Evolutionary conservation across 2,113 vertebrate species (phyloP).

Genomic region (Hydrochoerus hydrochaeris): DNA sequence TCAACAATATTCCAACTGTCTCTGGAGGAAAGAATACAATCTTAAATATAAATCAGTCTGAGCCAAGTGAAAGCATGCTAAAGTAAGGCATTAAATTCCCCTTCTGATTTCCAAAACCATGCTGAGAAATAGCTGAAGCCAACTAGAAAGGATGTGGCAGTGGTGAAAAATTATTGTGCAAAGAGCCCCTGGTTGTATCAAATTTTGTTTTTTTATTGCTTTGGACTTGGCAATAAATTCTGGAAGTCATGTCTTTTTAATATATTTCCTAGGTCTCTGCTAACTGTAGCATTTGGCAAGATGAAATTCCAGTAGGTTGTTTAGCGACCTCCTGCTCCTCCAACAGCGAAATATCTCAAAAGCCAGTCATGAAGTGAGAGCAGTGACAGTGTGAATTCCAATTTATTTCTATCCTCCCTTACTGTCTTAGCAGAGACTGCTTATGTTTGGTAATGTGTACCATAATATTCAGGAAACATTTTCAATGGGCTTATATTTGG

Average conservation of each 20-base stretch:
- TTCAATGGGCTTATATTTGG: not conserved
- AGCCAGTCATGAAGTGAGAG: not conserved
- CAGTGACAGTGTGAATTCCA: not conserved
- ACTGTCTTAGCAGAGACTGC: not conserved
- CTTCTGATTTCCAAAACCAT: conserved; percentile 50
- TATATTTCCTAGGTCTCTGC: conserved; percentile 69
- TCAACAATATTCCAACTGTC: conserved; percentile 50
- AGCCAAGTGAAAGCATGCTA: conserved; percentile 32
- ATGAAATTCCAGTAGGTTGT: conserved; percentile 67
- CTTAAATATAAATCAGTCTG: conserved; percentile 63
- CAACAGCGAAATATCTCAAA: conserved; percentile 59
- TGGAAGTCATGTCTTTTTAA: conserved; percentile 70
- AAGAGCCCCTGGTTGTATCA: conserved; percentile 57
- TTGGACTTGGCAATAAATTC: conserved; percentile 70
- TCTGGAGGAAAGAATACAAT: conserved; percentile 44
- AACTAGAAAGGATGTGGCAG: conserved; percentile 58
- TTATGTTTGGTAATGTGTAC: conserved; percentile 10
- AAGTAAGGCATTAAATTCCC: not conserved
- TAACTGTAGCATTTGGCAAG: conserved; percentile 62
- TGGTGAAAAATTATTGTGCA: conserved; percentile 61
- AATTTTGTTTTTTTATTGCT: conserved; percentile 74
- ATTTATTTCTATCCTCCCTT: not conserved
- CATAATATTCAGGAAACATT: conserved; percentile 36
- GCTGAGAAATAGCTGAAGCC: conserved; percentile 64
- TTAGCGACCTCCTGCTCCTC: conserved; percentile 61